Conservation (phyloP, 2,113 vertebrate species). For the Hippocampus comes region DNA sequence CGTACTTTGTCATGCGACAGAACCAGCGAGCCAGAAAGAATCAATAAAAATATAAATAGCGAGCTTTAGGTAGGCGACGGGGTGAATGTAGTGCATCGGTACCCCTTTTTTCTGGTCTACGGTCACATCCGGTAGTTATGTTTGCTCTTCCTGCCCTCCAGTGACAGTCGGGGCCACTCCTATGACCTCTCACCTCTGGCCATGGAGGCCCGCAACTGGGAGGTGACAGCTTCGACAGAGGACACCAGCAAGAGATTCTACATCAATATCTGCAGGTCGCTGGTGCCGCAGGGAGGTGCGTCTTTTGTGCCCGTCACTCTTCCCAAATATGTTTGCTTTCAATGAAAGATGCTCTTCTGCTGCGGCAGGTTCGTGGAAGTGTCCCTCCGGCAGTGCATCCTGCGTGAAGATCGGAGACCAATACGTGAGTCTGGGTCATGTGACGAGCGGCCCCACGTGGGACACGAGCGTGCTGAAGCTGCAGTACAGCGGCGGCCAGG, state of each 20-base stretch:
- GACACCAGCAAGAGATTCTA: conserved; percentile 71
- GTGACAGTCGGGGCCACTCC: conserved; percentile 79
- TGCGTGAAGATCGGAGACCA: conserved; percentile 74
- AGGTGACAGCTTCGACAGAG: conserved; percentile 62
- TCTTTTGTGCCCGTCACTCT: not conserved
- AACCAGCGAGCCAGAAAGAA: too few species aligned
- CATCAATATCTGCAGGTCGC: conserved; percentile 90
- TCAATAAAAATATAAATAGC: too few species aligned
- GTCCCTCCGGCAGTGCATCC: conserved; percentile 79
- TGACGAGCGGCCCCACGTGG: conserved; percentile 70
- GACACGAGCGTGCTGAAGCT: conserved; percentile 69
- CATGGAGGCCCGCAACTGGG: conserved; percentile 81
- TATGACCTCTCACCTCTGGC: conserved; percentile 89
- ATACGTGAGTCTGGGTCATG: conserved; percentile 81
- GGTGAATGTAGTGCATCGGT: too few species aligned
- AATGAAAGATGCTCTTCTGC: not conserved
- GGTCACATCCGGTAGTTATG: not conserved
- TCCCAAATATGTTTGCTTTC: not conserved
- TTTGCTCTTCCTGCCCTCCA: conserved; percentile 42
- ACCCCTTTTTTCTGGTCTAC: too few species aligned
- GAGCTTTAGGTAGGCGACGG: too few species aligned
- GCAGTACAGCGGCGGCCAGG: conserved; percentile 78
- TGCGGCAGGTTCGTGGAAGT: conserved; percentile 67
- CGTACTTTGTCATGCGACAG: too few species aligned
- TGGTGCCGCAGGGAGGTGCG: conserved; percentile 78